These are phyloP conservation scores for Aquatica leii DNA, from an alignment of 2,888 invertebrate species.

Conservation along the genomic window DNA sequence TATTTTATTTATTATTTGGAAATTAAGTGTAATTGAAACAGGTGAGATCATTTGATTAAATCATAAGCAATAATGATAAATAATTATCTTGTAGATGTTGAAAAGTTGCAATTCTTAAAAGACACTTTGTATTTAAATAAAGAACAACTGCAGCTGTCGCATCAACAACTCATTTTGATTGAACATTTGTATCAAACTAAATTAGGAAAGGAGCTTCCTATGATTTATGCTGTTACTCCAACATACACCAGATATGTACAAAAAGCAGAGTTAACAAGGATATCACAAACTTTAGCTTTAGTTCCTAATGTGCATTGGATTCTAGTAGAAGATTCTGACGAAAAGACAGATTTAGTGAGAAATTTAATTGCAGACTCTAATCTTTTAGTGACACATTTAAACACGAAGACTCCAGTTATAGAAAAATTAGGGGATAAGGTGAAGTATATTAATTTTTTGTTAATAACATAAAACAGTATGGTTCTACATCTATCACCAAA, in stretches of 20 bases:
- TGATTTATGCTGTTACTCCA: conserved; percentile 91
- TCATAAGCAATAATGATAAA: neutral
- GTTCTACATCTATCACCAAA: too few species aligned
- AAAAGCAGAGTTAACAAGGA: conserved; percentile 91
- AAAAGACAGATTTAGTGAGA: conserved; percentile 75
- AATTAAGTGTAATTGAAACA: conserved; percentile 47
- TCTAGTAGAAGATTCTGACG: conserved; percentile 84
- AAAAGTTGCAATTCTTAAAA: conserved; percentile 50
- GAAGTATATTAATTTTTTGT: too few species aligned
- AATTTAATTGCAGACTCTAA: conserved; percentile 73
- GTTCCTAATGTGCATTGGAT: conserved; percentile 95
- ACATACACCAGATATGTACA: conserved; percentile 89
- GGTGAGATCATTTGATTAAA: conserved; percentile 36
- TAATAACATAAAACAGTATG: too few species aligned
- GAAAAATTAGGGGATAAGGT: conserved; percentile 72
- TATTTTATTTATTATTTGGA: conserved; percentile 50
- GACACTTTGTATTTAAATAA: conserved; percentile 52
- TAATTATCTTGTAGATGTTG: conserved; percentile 47
- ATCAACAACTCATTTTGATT: conserved; percentile 53
- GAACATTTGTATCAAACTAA: conserved; percentile 51
- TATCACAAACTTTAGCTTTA: conserved; percentile 86
- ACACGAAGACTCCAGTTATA: conserved; percentile 72
- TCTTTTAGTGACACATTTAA: conserved; percentile 68
- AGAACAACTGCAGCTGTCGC: conserved; percentile 53
- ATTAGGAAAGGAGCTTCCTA: conserved; percentile 61